These are phyloP conservation scores for Pan paniscus DNA, from an alignment of 2,113 vertebrate genomes.

Conservation along the genomic window DNA sequence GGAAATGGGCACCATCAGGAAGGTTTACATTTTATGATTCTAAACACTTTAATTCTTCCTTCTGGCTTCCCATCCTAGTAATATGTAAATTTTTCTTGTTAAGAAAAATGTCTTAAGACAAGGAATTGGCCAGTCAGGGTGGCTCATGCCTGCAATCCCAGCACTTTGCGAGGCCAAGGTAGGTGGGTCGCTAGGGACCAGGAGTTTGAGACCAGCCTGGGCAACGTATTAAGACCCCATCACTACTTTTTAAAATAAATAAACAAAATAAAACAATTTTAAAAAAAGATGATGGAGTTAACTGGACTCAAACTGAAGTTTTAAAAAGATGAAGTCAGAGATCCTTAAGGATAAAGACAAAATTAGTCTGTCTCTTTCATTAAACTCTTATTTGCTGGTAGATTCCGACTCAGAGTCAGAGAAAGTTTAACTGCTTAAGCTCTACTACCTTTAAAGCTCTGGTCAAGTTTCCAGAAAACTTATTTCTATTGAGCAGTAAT, in stretches of 20 bases:
- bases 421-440: conserved; percentile 4
- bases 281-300: neutral
- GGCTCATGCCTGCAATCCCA: too few species aligned
- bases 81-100: neutral
- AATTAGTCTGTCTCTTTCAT: neutral
- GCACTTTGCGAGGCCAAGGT: too few species aligned
- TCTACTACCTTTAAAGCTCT: neutral
- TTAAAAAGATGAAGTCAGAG: conserved; percentile 38
- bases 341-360: neutral
- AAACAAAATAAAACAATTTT: too few species aligned
- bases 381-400: neutral
- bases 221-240: too few species aligned
- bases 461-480: conserved; percentile 19
- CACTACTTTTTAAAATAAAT: too few species aligned
- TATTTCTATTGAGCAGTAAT: neutral
- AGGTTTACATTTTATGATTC: conserved; percentile 33
- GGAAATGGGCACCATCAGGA: neutral
- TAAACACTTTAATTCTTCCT: conserved; percentile 15
- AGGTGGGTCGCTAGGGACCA: too few species aligned
- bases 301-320: neutral
- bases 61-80: neutral
- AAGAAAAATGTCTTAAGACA: neutral
- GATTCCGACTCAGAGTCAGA: neutral
- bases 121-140: too few species aligned
- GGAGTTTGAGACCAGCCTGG: too few species aligned